Conservation (phyloP, 1,140 invertebrate species). For the Eriosoma lanigerum region DNA sequence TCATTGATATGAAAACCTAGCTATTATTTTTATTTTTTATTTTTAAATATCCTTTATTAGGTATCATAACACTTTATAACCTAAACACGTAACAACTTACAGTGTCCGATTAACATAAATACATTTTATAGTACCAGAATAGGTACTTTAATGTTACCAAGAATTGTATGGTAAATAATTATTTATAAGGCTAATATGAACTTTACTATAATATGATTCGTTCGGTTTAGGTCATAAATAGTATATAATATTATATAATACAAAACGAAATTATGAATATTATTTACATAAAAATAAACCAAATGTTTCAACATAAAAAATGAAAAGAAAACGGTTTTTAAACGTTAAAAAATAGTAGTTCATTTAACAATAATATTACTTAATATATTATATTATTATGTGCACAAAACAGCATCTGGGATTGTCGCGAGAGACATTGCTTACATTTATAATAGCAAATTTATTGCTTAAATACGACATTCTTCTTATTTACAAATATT, state of each 20-base stretch:
- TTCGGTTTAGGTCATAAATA: slow-evolving; percentile 3
- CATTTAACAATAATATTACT: slow-evolving; percentile 39
- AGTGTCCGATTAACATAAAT: slow-evolving; percentile 19
- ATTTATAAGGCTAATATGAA: slow-evolving; percentile 3
- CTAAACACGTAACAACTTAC: slow-evolving; percentile 23
- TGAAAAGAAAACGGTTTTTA: slow-evolving; percentile 29
- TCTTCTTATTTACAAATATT: slow-evolving; percentile 26
- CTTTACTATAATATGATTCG: neutral
- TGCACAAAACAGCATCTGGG: slow-evolving; percentile 46
- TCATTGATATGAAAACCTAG: slow-evolving; percentile 46
- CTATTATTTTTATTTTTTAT: slow-evolving; percentile 10
- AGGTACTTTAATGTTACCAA: slow-evolving; percentile 38
- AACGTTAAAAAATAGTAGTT: slow-evolving; percentile 48
- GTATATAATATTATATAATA: slow-evolving; percentile 34
- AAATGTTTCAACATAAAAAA: slow-evolving; percentile 20
- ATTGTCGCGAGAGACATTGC: slow-evolving; percentile 48
- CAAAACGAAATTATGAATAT: slow-evolving; percentile 39
- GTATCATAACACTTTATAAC: slow-evolving; percentile 43
- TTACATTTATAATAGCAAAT: slow-evolving; percentile 45
- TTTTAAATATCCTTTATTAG: slow-evolving; percentile 32
- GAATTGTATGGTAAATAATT: slow-evolving; percentile 23
- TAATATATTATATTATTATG: slow-evolving; percentile 35
- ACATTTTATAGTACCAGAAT: slow-evolving; percentile 18
- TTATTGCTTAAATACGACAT: slow-evolving; percentile 49
- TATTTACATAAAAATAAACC: slow-evolving; percentile 48